Percentiles rank a stretch among this genome's conserved stretches.
Evolutionary conservation across 2,888 invertebrate species (phyloP).

Genomic region (Cybosia mesomella): DNA sequence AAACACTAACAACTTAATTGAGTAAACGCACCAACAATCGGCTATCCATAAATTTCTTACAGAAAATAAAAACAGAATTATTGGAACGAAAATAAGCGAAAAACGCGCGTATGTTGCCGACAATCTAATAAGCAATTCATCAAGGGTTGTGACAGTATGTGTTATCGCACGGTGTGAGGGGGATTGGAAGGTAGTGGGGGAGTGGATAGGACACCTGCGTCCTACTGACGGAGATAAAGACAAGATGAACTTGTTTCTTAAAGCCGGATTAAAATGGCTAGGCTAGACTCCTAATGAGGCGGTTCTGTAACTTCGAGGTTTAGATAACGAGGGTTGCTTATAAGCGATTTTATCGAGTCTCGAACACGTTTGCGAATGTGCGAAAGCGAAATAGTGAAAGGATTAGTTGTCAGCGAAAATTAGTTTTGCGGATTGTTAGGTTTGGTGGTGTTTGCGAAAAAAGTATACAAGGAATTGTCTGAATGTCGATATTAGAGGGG

Average conservation of each 20-base stretch:
- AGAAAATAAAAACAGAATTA: slow-evolving; percentile 63
- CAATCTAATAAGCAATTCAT: slow-evolving; percentile 84
- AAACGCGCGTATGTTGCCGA: slow-evolving; percentile 67
- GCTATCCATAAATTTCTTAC: slow-evolving; percentile 56
- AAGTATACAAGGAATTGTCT: background rate
- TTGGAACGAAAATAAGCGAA: slow-evolving; percentile 70
- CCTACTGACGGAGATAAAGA: slow-evolving; percentile 72
- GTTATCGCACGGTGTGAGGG: slow-evolving; percentile 66
- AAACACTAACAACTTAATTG: slow-evolving; percentile 60
- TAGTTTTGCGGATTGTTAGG: background rate
- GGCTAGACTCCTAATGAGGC: slow-evolving; percentile 75
- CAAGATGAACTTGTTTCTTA: slow-evolving; percentile 73
- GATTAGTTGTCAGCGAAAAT: slow-evolving; percentile 7
- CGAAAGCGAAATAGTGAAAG: slow-evolving; percentile 9
- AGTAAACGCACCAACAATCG: slow-evolving; percentile 60
- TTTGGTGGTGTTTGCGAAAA: background rate
- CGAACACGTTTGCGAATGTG: slow-evolving; percentile 6
- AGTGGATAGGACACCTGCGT: slow-evolving; percentile 72
- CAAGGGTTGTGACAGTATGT: slow-evolving; percentile 79
- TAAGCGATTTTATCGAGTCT: slow-evolving; percentile 32
- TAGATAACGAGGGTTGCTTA: slow-evolving; percentile 53
- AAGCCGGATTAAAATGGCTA: slow-evolving; percentile 68
- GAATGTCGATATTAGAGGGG: background rate
- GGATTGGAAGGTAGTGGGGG: slow-evolving; percentile 33
- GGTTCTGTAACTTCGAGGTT: slow-evolving; percentile 58